A percentile compares a stretch with the other conserved stretches of the same genome.
Conservation (phyloP, 2,113 vertebrate species). For the Lutjanus erythropterus region DNA sequence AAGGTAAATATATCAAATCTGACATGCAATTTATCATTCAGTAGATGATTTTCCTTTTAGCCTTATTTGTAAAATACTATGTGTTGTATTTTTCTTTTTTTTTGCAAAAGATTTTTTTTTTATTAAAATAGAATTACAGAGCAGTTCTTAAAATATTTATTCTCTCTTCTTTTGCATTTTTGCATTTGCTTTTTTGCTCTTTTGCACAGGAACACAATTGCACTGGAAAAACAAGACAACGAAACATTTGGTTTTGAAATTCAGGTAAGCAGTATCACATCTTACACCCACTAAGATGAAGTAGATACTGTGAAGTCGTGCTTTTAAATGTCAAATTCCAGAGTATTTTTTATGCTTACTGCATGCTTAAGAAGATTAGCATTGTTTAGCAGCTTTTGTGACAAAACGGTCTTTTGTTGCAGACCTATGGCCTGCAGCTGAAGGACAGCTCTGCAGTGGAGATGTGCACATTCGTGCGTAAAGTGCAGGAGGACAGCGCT, state of each 20-base stretch:
- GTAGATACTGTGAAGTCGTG: not conserved
- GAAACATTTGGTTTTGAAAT: constrained; percentile 97
- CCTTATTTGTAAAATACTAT: not conserved
- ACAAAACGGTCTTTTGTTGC: constrained; percentile 34
- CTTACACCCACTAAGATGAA: constrained; percentile 5
- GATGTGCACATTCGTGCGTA: constrained; percentile 89
- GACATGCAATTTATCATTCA: not conserved
- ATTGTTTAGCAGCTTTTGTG: not conserved
- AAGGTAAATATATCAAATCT: constrained; percentile 75
- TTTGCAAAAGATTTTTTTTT: not conserved
- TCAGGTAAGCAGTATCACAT: constrained; percentile 85
- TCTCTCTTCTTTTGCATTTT: constrained; percentile 24
- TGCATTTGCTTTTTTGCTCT: not conserved
- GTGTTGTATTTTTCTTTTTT: not conserved
- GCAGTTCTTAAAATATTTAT: not conserved
- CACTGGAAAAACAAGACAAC: constrained; percentile 91
- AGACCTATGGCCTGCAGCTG: constrained; percentile 88
- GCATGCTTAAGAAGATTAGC: not conserved
- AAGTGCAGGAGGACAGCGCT: constrained; percentile 88
- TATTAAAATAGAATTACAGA: not conserved
- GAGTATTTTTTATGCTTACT: not conserved
- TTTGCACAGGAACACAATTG: constrained; percentile 71
- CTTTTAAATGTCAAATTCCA: not conserved
- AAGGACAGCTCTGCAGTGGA: constrained; percentile 81
- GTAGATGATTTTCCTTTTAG: not conserved